phyloP scores from a whole-genome alignment of 2,113 vertebrate genomes.

The Okapia johnstoni region DNA sequence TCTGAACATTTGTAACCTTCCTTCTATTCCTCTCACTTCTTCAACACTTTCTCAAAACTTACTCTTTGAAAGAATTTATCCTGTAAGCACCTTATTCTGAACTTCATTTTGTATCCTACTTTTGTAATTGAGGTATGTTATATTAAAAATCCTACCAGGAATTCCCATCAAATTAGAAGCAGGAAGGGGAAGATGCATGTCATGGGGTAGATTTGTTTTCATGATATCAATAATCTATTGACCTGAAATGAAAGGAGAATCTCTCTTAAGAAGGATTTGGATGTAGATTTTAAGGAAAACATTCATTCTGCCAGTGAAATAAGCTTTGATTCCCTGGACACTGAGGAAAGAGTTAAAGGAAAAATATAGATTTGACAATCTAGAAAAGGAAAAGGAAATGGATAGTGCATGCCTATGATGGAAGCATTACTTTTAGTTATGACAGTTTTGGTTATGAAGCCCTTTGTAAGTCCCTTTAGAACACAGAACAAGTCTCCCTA shows the following conservation, averaged over 20 bases:
- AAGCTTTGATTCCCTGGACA: neutral
- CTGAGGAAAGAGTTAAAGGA: neutral
- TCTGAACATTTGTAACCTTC: neutral
- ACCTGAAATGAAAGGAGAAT: neutral
- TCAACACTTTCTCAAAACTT: neutral
- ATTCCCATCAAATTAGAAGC: neutral
- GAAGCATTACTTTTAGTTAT: neutral
- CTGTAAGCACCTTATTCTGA: neutral
- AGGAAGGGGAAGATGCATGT: neutral
- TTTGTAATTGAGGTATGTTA: neutral
- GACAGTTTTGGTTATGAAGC: neutral
- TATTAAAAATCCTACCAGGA: neutral
- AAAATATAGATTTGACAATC: neutral
- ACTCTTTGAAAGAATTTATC: neutral
- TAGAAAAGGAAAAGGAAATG: neutral
- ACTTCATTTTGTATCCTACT: neutral
- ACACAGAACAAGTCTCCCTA: neutral
- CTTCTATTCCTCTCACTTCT: neutral
- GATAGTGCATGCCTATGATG: neutral
- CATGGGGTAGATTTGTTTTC: neutral
- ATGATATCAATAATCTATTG: neutral
- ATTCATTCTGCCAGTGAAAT: neutral
- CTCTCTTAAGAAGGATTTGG: neutral
- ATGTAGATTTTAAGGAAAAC: neutral
- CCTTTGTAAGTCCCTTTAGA: neutral